Percentiles rank a stretch among this genome's conserved stretches.
phyloP scores from a whole-genome alignment of 1,140 invertebrate genomes.

The Drosophila kikkawai region DNA sequence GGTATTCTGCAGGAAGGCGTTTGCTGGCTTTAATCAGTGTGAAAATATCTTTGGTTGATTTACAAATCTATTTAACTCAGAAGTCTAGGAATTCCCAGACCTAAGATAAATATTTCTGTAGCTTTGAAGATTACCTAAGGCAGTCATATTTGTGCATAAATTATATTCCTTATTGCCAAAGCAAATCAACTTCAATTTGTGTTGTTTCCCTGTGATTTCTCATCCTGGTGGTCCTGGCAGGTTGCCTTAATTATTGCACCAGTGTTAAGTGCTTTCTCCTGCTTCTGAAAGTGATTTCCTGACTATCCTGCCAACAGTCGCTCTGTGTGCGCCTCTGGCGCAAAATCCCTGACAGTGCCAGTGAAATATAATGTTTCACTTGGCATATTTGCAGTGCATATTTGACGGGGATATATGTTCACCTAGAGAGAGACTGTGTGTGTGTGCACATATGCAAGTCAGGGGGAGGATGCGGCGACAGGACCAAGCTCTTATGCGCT shows the following conservation, averaged over 20 bases:
- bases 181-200: neutral
- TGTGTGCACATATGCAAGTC: neutral
- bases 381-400: conserved; percentile 70
- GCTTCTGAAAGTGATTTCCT: conserved; percentile 27
- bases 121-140: neutral
- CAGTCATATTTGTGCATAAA: neutral
- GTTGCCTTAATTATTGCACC: conserved; percentile 12
- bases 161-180: neutral
- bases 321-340: neutral
- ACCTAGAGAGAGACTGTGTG: neutral
- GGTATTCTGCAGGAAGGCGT: conserved; percentile 18
- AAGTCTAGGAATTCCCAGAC: neutral
- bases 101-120: neutral
- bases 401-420: conserved; percentile 30
- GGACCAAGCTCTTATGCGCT: conserved; percentile 45
- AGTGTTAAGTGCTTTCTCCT: conserved; percentile 15
- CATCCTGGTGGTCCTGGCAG: neutral
- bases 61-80: neutral
- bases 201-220: neutral
- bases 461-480: conserved; percentile 7
- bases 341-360: conserved; percentile 16
- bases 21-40: conserved; percentile 24
- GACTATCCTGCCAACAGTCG: conserved; percentile 10
- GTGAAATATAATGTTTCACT: conserved; percentile 57
- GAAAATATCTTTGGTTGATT: conserved; percentile 15